Percentiles rank a stretch among this genome's conserved stretches.
These are phyloP conservation scores for Chascanopsetta lugubris DNA, from an alignment of 2,113 vertebrate genomes.

Conservation along the genomic window DNA sequence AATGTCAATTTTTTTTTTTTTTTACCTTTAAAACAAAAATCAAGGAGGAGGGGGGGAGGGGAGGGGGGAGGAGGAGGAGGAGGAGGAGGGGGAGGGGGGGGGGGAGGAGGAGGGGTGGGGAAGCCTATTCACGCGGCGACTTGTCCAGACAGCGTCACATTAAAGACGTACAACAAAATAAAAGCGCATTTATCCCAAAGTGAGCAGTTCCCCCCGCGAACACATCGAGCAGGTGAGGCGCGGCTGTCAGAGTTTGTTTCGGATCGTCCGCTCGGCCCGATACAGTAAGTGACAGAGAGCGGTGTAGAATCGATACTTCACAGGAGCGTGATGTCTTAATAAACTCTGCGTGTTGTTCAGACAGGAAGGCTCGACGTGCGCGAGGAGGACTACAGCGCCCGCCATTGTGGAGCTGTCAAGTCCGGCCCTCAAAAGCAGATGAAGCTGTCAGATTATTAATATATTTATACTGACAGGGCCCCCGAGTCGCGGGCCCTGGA, in stretches of 20 bases:
- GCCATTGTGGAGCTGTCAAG: conserved; percentile 85
- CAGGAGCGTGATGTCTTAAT: conserved; percentile 85
- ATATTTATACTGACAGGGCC: conserved; percentile 84
- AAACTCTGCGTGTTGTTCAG: conserved; percentile 81
- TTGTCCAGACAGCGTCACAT: conserved; percentile 46
- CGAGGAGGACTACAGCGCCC: conserved; percentile 77
- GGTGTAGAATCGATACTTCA: conserved; percentile 81
- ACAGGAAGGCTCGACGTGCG: conserved; percentile 76
- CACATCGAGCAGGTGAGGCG: conserved; percentile 68
- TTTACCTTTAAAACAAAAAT: conserved; percentile 30
- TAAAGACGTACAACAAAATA: conserved; percentile 55
- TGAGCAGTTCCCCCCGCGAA: conserved; percentile 51
- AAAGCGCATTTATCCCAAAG: conserved; percentile 51
- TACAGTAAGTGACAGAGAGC: conserved; percentile 78
- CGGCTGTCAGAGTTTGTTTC: conserved; percentile 73
- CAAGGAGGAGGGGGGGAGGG: not conserved
- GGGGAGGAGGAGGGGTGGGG: not conserved
- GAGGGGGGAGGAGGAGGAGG: not conserved
- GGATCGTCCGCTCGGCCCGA: conserved; percentile 63
- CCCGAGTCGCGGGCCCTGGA: too few species aligned
- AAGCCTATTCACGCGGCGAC: not conserved
- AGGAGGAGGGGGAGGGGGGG: not conserved
- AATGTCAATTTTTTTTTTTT: too few species aligned
- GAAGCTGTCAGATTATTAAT: conserved; percentile 89
- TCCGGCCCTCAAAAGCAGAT: conserved; percentile 83